Base-by-base conservation (phyloP, 1,140 invertebrate genomes). In the Leptonema lineaticorne region DNA sequence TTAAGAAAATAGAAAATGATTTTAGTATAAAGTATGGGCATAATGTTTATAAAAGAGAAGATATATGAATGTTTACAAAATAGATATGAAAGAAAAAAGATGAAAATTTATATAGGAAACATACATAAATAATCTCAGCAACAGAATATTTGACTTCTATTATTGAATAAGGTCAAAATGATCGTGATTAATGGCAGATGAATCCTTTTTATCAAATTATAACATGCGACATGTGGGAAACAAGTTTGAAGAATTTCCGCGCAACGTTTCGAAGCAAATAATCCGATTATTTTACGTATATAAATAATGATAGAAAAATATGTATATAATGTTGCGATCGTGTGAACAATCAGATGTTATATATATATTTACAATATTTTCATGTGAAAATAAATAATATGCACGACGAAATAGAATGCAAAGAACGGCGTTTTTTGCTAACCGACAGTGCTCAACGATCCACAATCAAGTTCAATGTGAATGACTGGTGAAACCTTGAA, bases 381-480 rank as follows among this genome's bases (percentile, higher is more conserved):
- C n/a, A n/a, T n/a, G n/a, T n/a, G n/a, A n/a, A n/a, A n/a, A n/a
- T n/a, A n/a, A n/a, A n/a, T n/a, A n/a, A n/a, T n/a, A n/a, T n/a
- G n/a, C n/a, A n/a, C n/a, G n/a, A n/a, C n/a, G n/a, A n/a, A n/a
- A n/a, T n/a, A n/a, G n/a, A n/a, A n/a, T n/a, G n/a, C 20, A 14
- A 53, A 53, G 9, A 16, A 22, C 9, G 29, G 57, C 20, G 48
- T 53, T 37, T 53, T 59, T 59, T 59, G 57, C 57, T 18, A 59
- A 24, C 59, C 22, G 59, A 37, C 62, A 29, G 62, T 64, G 62
- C 27, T 29, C 62, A 50, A 37, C 62, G 41, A 50, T 64, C 62
- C 62, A 45, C 27, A 30, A 64, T 64, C 62, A 64, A 64, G 62
- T 64, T 64, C 62, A 64, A 45, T 64, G 62, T 64, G 62, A 64